A percentile compares a stretch with the other conserved stretches of the same genome.
Conservation (phyloP, 2,113 vertebrate species). For the Spilogale gracilis region DNA sequence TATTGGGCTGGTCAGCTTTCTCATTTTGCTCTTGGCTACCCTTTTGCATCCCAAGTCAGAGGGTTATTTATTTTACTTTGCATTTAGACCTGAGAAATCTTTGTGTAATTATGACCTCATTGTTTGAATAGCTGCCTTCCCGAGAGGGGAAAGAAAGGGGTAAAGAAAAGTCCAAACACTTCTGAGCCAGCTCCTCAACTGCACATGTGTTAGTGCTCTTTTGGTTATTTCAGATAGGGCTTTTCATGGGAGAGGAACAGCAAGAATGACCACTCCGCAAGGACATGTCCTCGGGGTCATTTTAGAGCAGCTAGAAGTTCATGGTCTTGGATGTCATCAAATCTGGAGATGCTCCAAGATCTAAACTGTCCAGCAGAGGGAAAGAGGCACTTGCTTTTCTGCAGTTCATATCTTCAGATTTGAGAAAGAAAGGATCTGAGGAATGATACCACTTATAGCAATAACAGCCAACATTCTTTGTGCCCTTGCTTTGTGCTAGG, state of each 20-base stretch:
- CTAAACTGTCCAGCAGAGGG: not conserved
- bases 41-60: not conserved
- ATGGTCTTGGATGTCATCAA: not conserved
- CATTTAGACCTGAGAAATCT: constrained; percentile 15
- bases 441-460: not conserved
- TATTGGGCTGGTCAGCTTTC: not conserved
- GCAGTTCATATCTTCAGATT: not conserved
- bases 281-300: not conserved
- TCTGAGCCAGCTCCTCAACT: not conserved
- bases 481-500: not conserved
- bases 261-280: not conserved
- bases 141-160: constrained; percentile 6
- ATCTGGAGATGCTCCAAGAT: not conserved
- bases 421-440: not conserved
- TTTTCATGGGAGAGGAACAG: not conserved
- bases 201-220: not conserved
- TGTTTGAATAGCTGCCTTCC: not conserved
- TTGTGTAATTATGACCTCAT: constrained; percentile 1
- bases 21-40: not conserved
- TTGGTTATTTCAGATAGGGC: not conserved
- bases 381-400: not conserved
- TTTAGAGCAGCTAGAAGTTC: not conserved
- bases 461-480: not conserved
- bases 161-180: not conserved
- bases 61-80: constrained; percentile 24